Percentiles rank a stretch among this genome's conserved stretches.
Evolutionary conservation across 2,888 invertebrate species (phyloP).

Genomic region (Tipula unca): DNA sequence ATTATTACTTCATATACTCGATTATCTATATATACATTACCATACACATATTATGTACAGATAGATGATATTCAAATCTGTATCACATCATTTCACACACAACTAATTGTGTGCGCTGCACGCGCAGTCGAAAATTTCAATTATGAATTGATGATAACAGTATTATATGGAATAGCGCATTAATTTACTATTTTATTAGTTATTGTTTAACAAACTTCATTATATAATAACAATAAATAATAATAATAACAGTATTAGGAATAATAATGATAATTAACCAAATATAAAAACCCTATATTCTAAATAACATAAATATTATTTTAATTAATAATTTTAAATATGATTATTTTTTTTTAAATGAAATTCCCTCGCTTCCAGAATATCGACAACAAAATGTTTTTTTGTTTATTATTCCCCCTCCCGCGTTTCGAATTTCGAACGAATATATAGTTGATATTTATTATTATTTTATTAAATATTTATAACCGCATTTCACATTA

Average conservation of each 20-base stretch:
- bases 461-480: neutral
- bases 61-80: neutral
- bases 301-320: neutral
- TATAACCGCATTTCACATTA: neutral
- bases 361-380: neutral
- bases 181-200: neutral
- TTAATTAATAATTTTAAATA: neutral
- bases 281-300: neutral
- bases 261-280: neutral
- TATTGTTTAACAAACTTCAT: constrained; percentile 1
- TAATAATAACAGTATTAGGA: neutral
- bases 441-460: neutral
- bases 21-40: neutral
- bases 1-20: neutral
- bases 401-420: neutral
- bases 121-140: neutral
- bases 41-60: neutral
- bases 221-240: neutral
- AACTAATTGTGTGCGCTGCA: neutral
- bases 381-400: neutral
- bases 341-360: neutral
- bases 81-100: neutral
- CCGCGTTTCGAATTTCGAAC: neutral
- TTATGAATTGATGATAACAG: neutral
- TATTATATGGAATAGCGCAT: neutral